Conservation (phyloP, 1,140 invertebrate genomes). For the Drosophila sproati region DNA sequence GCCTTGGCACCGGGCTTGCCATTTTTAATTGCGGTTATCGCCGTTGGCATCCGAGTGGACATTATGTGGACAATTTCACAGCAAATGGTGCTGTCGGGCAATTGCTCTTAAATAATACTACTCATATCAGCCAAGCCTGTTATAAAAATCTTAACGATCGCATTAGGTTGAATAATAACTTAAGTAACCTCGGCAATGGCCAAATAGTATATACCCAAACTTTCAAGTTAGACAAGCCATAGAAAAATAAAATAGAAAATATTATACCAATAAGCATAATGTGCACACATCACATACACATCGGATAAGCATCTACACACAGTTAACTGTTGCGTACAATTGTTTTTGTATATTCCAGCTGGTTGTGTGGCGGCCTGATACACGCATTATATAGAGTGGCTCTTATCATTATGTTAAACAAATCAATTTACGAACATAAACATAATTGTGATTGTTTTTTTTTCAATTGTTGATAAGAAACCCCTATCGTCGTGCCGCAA, state of each 20-base stretch:
- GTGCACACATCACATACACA: not conserved
- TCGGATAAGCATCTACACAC: slow-evolving; percentile 13
- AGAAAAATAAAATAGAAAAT: not conserved
- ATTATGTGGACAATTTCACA: slow-evolving; percentile 15
- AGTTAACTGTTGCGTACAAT: not conserved
- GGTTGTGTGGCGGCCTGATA: not conserved
- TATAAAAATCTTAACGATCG: not conserved
- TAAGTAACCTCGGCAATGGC: not conserved
- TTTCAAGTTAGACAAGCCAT: too few species aligned
- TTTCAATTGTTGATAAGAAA: not conserved
- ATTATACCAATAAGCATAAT: not conserved
- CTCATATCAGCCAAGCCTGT: not conserved
- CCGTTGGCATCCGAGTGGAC: slow-evolving; percentile 12
- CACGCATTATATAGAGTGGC: not conserved
- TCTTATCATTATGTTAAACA: slow-evolving; percentile 1
- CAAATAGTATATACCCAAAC: not conserved
- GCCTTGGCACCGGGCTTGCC: slow-evolving; percentile 25
- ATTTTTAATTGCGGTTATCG: slow-evolving; percentile 46
- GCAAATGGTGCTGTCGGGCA: not conserved
- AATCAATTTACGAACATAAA: not conserved
- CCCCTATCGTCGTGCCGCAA: not conserved
- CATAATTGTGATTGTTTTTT: too few species aligned
- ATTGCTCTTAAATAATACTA: not conserved
- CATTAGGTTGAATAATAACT: not conserved
- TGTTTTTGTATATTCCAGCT: not conserved